phyloP scores from a whole-genome alignment of 2,888 invertebrate species.

The Hirtodrosophila trivittata region DNA sequence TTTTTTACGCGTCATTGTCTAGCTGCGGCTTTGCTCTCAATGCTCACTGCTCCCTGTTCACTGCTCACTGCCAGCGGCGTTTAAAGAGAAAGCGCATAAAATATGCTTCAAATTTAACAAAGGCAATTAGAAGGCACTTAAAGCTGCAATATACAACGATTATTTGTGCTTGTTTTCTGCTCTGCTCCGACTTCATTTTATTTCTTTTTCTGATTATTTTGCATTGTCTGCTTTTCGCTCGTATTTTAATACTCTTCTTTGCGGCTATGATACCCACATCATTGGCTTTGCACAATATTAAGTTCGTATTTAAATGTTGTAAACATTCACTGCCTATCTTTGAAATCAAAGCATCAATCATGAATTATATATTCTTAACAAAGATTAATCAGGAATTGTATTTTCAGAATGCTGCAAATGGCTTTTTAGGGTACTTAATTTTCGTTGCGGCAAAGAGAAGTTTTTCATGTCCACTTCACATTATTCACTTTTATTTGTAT shows the following conservation, averaged over 20 bases:
- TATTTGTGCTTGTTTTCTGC: slow-evolving; percentile 26
- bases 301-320: too few species aligned
- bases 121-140: slow-evolving; percentile 66
- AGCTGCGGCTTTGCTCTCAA: slow-evolving; percentile 25
- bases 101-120: slow-evolving; percentile 65
- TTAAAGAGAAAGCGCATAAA: slow-evolving; percentile 41
- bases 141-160: slow-evolving; percentile 45
- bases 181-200: background rate
- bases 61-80: too few species aligned
- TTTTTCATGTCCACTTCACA: slow-evolving; percentile 15
- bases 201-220: slow-evolving; percentile 10
- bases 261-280: too few species aligned
- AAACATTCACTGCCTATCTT: too few species aligned
- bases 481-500: slow-evolving; percentile 54
- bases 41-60: too few species aligned
- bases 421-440: slow-evolving; percentile 7
- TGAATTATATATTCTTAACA: too few species aligned
- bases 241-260: slow-evolving; percentile 1
- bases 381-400: too few species aligned
- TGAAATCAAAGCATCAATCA: too few species aligned
- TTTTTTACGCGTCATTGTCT: slow-evolving; percentile 65
- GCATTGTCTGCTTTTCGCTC: slow-evolving; percentile 15
- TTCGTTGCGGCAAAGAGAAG: background rate
- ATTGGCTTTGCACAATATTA: too few species aligned
- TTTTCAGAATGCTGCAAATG: too few species aligned